Evolutionary conservation across 2,797 vertebrate genomes (phyloP).

Genomic region (Podarcis lilfordi): DNA sequence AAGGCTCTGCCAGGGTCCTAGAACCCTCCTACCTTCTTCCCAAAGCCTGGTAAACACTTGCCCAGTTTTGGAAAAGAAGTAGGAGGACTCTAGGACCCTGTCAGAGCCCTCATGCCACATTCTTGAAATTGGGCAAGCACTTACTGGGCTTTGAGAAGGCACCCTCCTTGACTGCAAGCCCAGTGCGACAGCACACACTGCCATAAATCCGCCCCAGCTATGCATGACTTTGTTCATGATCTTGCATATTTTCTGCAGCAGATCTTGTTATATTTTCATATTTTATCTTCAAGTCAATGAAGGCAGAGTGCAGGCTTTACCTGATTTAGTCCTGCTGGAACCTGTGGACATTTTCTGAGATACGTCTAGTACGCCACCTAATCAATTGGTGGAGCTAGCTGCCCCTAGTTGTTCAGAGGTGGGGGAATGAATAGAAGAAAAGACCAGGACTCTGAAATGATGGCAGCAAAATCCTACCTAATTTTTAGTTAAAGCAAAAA

Average conservation of each 20-base stretch:
- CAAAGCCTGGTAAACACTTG: too few relatives aligned
- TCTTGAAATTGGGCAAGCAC: too few relatives aligned
- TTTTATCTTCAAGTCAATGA: background rate
- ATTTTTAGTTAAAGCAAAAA: slow-evolving; percentile 47
- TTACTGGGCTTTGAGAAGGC: too few relatives aligned
- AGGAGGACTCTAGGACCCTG: too few relatives aligned
- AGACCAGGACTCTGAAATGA: background rate
- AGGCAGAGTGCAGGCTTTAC: background rate
- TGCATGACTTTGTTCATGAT: accelerated
- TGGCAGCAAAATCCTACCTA: slow-evolving; percentile 8
- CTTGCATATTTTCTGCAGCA: background rate
- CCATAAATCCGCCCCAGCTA: accelerated
- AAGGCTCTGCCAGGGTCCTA: too few relatives aligned
- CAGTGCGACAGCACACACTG: too few relatives aligned
- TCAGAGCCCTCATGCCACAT: too few relatives aligned
- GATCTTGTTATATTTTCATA: background rate
- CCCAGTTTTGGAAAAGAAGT: too few relatives aligned
- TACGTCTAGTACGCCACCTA: background rate
- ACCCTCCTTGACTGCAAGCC: too few relatives aligned
- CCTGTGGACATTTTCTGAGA: background rate
- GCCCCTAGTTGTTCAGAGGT: too few relatives aligned
- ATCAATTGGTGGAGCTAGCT: background rate
- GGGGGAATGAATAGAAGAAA: background rate
- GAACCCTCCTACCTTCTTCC: too few relatives aligned
- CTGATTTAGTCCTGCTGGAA: background rate